Evolutionary conservation across 2,888 invertebrate species (phyloP).

Genomic region (Bembecia ichneumoniformis): DNA sequence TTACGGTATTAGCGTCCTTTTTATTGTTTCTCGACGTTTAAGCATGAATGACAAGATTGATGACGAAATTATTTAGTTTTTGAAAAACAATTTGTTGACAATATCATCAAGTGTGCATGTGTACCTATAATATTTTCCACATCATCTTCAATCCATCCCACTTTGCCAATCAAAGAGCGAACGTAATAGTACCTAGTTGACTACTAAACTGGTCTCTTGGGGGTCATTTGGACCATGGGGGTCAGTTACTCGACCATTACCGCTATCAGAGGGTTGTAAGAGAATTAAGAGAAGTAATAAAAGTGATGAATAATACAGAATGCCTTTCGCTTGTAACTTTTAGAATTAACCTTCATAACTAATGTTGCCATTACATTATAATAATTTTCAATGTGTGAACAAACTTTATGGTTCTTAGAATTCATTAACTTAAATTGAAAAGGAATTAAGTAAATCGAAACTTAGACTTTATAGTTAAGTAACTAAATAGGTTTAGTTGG

Average conservation of each 20-base stretch:
- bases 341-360: no score
- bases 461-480: no score
- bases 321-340: no score
- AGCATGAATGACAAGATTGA: not conserved
- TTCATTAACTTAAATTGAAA: no score
- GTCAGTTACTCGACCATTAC: constrained; percentile 70
- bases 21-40: not conserved
- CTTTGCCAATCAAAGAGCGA: constrained; percentile 28
- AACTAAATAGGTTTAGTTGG: no score
- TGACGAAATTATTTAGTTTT: no score
- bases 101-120: not conserved
- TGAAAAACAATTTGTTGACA: no score
- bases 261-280: constrained; percentile 50
- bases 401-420: no score
- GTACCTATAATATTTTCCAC: not conserved
- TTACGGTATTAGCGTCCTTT: not conserved
- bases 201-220: constrained; percentile 50
- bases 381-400: no score
- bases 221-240: constrained; percentile 52
- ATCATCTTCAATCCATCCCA: constrained; percentile 6
- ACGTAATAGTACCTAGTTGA: constrained; percentile 33
- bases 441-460: no score
- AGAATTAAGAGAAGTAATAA: constrained; percentile 57
- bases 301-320: constrained; percentile 49
- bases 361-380: no score